Evolutionary conservation across 1,140 invertebrate species (phyloP), one percentile per base, ranked within the genome.

Genomic region (Sesamia nonagrioides): DNA sequence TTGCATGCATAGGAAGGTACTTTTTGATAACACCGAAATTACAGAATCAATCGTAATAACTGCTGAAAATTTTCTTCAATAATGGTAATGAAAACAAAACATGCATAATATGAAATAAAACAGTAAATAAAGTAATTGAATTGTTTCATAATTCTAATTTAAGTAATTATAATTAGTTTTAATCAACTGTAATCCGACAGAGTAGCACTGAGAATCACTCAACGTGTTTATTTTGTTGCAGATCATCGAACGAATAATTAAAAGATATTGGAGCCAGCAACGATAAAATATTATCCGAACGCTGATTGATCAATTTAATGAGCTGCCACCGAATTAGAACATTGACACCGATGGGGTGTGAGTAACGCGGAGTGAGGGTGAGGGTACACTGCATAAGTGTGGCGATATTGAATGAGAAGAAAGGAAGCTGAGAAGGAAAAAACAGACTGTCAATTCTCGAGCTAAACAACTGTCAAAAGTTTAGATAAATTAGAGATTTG

Each of bases 301-400:
- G 69, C 60, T 77, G 78, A 82, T 81, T 73, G 78, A 81, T 69
- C 56, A 80, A 80, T 82, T 86, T 82, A 84, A 88, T 85, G 69
- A 78, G 82, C 79, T 84, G 82, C 79, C 83, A 80, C 81, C 85
- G 79, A 89, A 87, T 87, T 88, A 78, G 85, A 85, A 85, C 87
- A 89, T 89, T 87, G 84, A 89, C 88, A 85, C 83, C 77, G 76
- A 78, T 79, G 60, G 80, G 82, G 79, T 79, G 83, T 89, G 88
- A 89, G 83, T 89, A 89, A 89, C 86, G 61, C 63, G 58, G 37
- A 17, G 45, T 13, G 52, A 63, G 42, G 58, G 58, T 50, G 60
- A 3, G 79, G 17, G 18, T 42, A 77, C 35, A 56, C 21, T 82
- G 48, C 1, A 40, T 35, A 42, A 77, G 37, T 37, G 21, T 17